Evolutionary conservation across 1,140 invertebrate genomes (phyloP).

Genomic region (Drosophila bipectinata): DNA sequence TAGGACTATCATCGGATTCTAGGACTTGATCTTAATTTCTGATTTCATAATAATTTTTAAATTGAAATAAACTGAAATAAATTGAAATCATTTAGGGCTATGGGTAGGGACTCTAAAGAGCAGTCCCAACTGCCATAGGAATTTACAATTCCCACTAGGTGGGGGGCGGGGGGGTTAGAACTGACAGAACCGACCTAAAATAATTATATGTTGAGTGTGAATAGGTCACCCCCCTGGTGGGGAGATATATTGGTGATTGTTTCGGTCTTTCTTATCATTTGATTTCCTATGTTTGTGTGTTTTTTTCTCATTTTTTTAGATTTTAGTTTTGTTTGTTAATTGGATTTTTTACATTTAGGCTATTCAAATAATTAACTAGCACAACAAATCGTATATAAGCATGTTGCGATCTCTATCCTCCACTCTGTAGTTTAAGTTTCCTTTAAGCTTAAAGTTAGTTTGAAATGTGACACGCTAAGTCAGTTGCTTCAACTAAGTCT

Average conservation of each 20-base stretch:
- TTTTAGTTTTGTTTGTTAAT: slow-evolving; percentile 4
- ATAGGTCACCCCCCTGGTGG: slow-evolving; percentile 9
- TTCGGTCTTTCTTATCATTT: slow-evolving; percentile 12
- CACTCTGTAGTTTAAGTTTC: not conserved
- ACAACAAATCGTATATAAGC: slow-evolving; percentile 34
- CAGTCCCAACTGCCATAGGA: not conserved
- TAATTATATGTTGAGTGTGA: not conserved
- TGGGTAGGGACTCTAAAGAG: not conserved
- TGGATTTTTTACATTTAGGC: slow-evolving; percentile 48
- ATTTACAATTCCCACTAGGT: not conserved
- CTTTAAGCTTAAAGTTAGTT: not conserved
- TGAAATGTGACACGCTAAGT: slow-evolving; percentile 1
- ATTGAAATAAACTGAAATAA: too few relatives aligned
- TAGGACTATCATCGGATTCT: slow-evolving; percentile 11
- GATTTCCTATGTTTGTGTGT: not conserved
- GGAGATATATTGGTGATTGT: slow-evolving; percentile 41
- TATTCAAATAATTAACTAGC: slow-evolving; percentile 63
- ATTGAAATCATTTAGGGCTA: not conserved
- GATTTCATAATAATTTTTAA: too few relatives aligned
- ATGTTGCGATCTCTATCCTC: not conserved
- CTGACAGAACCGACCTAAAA: slow-evolving; percentile 45
- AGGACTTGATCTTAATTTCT: too few relatives aligned
- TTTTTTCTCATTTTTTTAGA: not conserved
- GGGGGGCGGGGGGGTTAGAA: too few relatives aligned
- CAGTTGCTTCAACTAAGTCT: slow-evolving; percentile 12